phyloP scores from a whole-genome alignment of 2,797 vertebrate genomes.

The Enteromius argenteus region DNA sequence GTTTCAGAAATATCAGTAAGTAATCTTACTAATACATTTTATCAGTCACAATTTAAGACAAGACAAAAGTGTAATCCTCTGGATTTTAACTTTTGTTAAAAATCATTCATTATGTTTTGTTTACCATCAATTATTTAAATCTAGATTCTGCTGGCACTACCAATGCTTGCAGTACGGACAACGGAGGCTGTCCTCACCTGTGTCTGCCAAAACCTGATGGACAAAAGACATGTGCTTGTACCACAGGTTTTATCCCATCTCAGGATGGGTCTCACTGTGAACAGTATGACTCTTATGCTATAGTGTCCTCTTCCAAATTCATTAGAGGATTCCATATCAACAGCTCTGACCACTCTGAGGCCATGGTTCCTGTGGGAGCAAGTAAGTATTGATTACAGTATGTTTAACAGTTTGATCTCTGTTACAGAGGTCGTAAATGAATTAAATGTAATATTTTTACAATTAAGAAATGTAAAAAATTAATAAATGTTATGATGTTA shows the following conservation, averaged over 20 bases:
- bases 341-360: constrained; percentile 81
- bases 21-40: background rate
- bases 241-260: constrained; percentile 74
- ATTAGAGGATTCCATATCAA: constrained; percentile 81
- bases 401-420: background rate
- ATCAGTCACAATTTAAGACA: background rate
- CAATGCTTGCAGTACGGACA: constrained; percentile 78
- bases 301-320: constrained; percentile 68
- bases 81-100: background rate
- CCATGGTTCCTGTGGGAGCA: constrained; percentile 77
- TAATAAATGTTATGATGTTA: background rate
- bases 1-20: background rate
- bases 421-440: background rate
- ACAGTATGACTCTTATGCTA: constrained; percentile 76
- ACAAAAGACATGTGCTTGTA: constrained; percentile 77
- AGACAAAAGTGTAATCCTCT: background rate
- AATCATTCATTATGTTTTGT: background rate
- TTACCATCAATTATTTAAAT: background rate
- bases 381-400: constrained; percentile 65
- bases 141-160: constrained; percentile 73
- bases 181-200: constrained; percentile 77
- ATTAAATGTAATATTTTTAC: background rate
- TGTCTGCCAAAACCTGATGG: constrained; percentile 76
- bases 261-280: constrained; percentile 72
- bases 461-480: background rate